These are phyloP conservation scores for Phalacrocorax carbo DNA, from an alignment of 2,113 vertebrate genomes.

Conservation along the genomic window DNA sequence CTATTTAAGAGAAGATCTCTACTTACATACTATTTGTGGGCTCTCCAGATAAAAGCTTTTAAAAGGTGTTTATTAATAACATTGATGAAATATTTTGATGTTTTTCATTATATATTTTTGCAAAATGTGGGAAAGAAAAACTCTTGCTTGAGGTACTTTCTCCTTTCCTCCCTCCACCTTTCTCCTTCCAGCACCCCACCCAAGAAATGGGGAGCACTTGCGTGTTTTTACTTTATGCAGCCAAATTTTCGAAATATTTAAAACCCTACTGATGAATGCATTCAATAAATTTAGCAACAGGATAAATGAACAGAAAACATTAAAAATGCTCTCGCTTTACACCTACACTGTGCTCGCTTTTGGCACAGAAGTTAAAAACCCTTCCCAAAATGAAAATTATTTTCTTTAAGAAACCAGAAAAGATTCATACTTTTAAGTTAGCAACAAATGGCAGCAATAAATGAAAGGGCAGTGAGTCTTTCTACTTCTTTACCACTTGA, in stretches of 20 bases:
- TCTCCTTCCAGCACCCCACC: rapidly evolving
- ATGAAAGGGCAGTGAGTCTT: neutral
- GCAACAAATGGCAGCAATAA: neutral
- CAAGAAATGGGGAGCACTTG: neutral
- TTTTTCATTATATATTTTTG: neutral
- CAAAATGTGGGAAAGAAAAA: neutral
- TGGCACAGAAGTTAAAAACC: neutral
- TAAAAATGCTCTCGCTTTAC: neutral
- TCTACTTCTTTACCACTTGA: neutral
- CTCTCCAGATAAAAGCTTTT: neutral
- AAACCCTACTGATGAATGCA: neutral
- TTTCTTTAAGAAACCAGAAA: neutral
- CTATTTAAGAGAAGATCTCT: neutral
- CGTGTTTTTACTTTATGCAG: neutral
- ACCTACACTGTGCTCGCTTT: neutral
- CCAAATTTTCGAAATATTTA: neutral
- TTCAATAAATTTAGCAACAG: neutral
- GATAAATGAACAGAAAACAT: neutral
- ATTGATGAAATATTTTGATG: neutral
- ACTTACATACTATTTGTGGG: neutral
- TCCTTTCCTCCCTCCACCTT: neutral
- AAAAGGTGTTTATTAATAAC: neutral
- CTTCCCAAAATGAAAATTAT: neutral
- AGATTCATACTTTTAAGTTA: neutral
- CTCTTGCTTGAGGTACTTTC: neutral